These are phyloP conservation scores for Ictalurus punctatus DNA, from an alignment of 2,113 vertebrate genomes.

Conservation along the genomic window DNA sequence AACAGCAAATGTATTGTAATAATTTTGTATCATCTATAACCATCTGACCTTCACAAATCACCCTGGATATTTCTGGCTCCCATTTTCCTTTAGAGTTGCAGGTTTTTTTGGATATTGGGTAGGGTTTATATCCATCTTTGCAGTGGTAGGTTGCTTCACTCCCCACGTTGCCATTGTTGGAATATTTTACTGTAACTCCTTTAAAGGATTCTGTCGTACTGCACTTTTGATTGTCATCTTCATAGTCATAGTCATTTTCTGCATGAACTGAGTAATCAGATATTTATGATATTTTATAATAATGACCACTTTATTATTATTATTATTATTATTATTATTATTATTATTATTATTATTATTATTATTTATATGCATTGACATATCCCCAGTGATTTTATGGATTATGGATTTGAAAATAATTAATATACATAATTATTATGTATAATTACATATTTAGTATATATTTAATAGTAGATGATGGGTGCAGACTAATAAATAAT, in stretches of 20 bases:
- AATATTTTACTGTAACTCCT: conserved; percentile 45
- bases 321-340: too few relatives aligned
- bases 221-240: conserved; percentile 22
- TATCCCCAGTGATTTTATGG: not conserved
- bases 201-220: conserved; percentile 36
- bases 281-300: not conserved
- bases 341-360: too few relatives aligned
- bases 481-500: not conserved
- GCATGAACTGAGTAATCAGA: conserved; percentile 29
- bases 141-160: conserved; percentile 46
- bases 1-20: not conserved
- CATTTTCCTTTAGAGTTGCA: conserved; percentile 47
- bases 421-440: too few relatives aligned
- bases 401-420: not conserved
- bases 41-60: conserved; percentile 45
- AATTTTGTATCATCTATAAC: not conserved
- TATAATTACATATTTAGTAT: not conserved
- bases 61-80: conserved; percentile 44
- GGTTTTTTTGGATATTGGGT: conserved; percentile 38
- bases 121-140: conserved; percentile 41
- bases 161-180: not conserved
- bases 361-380: not conserved
- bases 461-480: not conserved
- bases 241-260: conserved; percentile 14
- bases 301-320: not conserved